phyloP scores from a whole-genome alignment of 2,888 invertebrate genomes.

The Nomada fucata region DNA sequence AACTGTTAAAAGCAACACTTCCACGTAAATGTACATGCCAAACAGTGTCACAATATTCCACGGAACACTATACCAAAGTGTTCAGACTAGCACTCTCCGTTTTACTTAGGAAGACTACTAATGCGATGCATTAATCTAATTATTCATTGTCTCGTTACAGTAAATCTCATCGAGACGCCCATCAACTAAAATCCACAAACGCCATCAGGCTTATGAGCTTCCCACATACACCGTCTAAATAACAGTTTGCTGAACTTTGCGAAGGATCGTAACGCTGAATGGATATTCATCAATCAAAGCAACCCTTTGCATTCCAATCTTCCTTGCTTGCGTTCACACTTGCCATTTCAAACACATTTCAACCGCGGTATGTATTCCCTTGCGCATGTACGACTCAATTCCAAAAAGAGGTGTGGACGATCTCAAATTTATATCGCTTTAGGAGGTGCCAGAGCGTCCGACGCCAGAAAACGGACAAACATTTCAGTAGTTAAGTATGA shows the following conservation, averaged over 20 bases:
- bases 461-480: background rate
- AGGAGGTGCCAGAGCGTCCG: background rate
- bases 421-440: background rate
- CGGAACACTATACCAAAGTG: background rate
- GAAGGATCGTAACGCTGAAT: slow-evolving; percentile 16
- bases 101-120: background rate
- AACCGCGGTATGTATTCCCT: background rate
- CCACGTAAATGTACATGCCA: background rate
- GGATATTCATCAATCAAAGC: slow-evolving; percentile 26
- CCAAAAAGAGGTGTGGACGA: background rate
- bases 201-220: background rate
- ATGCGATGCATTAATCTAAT: slow-evolving; percentile 5
- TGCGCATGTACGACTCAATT: slow-evolving; percentile 15
- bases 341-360: slow-evolving; percentile 5
- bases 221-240: slow-evolving; percentile 9
- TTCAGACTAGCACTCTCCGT: background rate
- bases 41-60: background rate
- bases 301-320: slow-evolving; percentile 2
- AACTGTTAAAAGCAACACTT: background rate
- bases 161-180: slow-evolving; percentile 11
- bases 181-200: background rate
- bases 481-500: too few relatives aligned
- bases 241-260: slow-evolving; percentile 8
- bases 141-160: background rate
- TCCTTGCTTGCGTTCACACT: background rate